Conservation (phyloP, 2,888 invertebrate genomes). For the Harpalus rubripes region DNA sequence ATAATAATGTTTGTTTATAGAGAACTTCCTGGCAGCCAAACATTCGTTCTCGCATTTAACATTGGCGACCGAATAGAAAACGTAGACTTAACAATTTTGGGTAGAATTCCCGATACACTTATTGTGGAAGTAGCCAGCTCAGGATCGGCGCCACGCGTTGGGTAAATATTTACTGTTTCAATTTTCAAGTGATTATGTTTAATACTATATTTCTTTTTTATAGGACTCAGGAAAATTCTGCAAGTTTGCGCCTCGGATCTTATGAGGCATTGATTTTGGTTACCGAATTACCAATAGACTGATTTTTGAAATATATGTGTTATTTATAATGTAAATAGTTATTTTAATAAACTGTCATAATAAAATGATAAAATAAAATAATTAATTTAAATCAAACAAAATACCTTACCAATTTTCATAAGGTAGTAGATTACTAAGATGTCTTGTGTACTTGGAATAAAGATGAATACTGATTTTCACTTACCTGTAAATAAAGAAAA, state of each 20-base stretch:
- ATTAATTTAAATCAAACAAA: too few species aligned
- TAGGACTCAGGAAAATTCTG: constrained; percentile 16
- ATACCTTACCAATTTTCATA: too few species aligned
- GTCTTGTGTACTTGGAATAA: too few species aligned
- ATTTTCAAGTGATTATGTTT: not conserved
- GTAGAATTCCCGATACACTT: constrained; percentile 47
- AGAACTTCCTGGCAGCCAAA: constrained; percentile 72
- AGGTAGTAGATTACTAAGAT: too few species aligned
- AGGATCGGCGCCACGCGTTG: constrained; percentile 43
- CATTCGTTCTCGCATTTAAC: constrained; percentile 72
- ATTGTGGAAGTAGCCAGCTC: constrained; percentile 45
- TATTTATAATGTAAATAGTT: constrained; percentile 9
- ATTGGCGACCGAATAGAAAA: constrained; percentile 78
- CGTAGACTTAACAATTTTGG: constrained; percentile 79
- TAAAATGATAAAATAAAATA: too few species aligned
- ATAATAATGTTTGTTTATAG: constrained; percentile 68
- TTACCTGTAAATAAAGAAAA: too few species aligned
- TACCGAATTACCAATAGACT: constrained; percentile 8
- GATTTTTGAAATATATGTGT: not conserved
- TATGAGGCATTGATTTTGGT: constrained; percentile 50
- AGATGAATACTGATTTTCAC: too few species aligned
- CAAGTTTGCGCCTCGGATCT: not conserved
- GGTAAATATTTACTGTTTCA: constrained; percentile 47
- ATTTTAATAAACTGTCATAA: not conserved
- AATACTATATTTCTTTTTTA: not conserved